Evolutionary conservation across 2,888 invertebrate genomes (phyloP).

Genomic region (Pinctada fucata): DNA sequence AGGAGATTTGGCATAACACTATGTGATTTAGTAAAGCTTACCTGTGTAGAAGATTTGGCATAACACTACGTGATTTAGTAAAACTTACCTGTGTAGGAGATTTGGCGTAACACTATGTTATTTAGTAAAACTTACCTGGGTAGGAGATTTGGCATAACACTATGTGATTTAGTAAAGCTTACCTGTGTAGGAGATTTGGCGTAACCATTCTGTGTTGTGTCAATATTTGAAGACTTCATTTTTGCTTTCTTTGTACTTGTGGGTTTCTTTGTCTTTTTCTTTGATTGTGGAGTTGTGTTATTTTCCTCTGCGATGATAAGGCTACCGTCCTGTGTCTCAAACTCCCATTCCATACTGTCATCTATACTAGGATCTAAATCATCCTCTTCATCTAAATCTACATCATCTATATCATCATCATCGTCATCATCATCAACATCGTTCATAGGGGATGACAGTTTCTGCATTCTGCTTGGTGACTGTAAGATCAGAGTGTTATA

Average conservation of each 20-base stretch:
- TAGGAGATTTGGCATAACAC: no score
- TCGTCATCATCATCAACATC: slow-evolving; percentile 44
- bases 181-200: no score
- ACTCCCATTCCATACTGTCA: slow-evolving; percentile 39
- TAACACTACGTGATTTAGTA: no score
- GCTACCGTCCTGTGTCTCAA: slow-evolving; percentile 45
- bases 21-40: no score
- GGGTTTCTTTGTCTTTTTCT: slow-evolving; percentile 38
- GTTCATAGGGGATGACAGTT: slow-evolving; percentile 31
- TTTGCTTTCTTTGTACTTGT: slow-evolving; percentile 34
- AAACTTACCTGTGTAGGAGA: no score
- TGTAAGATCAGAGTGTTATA: background rate
- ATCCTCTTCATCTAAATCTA: slow-evolving; percentile 40
- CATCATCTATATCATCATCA: slow-evolving; percentile 48
- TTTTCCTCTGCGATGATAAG: slow-evolving; percentile 59
- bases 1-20: no score
- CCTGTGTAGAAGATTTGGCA: no score
- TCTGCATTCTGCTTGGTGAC: background rate
- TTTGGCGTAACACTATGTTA: no score
- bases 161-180: no score
- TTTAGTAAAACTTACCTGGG: no score
- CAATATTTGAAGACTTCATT: slow-evolving; percentile 11
- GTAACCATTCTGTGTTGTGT: no score
- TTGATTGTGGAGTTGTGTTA: slow-evolving; percentile 33
- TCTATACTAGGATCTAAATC: slow-evolving; percentile 32